phyloP scores from a whole-genome alignment of 2,888 invertebrate genomes.

The Dicyrtoma fusca region DNA sequence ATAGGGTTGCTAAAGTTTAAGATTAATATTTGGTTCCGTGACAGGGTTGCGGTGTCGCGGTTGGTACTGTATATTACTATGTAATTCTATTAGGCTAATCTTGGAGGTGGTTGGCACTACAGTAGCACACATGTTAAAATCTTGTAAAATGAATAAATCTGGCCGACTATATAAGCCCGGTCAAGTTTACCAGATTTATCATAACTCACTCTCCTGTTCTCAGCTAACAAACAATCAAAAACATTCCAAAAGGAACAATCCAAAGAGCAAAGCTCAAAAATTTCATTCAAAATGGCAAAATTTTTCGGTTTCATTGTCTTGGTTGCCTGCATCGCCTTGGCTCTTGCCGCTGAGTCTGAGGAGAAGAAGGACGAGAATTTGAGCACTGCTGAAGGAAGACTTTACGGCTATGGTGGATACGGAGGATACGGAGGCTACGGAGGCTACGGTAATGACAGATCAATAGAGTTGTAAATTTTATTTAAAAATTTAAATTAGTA shows the following conservation, averaged over 20 bases:
- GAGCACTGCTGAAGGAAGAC: conserved; percentile 30
- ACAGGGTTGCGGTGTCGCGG: background rate
- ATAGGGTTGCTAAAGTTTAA: background rate
- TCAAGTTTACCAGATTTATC: background rate
- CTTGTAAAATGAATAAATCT: background rate
- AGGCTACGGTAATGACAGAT: too few species aligned
- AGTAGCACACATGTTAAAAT: background rate
- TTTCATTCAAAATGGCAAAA: conserved; percentile 29
- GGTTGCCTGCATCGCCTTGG: conserved; percentile 22
- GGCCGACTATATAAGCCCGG: background rate
- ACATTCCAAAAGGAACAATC: background rate
- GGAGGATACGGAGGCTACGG: conserved; percentile 37
- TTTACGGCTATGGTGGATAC: conserved; percentile 31
- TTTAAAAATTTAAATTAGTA: too few species aligned
- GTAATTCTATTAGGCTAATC: conserved; percentile 3
- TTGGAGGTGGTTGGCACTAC: conserved; percentile 5
- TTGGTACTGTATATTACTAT: background rate
- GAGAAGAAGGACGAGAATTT: conserved; percentile 34
- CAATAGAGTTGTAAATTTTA: too few species aligned
- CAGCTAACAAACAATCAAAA: background rate
- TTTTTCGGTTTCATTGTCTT: background rate
- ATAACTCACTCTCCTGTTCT: background rate
- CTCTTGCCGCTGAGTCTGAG: conserved; percentile 12
- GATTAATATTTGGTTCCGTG: conserved; percentile 2
- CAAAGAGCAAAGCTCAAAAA: background rate